Percentiles rank a stretch among this genome's conserved stretches.
Conservation (phyloP, 2,113 vertebrate genomes). For the Oryzias curvinotus region DNA sequence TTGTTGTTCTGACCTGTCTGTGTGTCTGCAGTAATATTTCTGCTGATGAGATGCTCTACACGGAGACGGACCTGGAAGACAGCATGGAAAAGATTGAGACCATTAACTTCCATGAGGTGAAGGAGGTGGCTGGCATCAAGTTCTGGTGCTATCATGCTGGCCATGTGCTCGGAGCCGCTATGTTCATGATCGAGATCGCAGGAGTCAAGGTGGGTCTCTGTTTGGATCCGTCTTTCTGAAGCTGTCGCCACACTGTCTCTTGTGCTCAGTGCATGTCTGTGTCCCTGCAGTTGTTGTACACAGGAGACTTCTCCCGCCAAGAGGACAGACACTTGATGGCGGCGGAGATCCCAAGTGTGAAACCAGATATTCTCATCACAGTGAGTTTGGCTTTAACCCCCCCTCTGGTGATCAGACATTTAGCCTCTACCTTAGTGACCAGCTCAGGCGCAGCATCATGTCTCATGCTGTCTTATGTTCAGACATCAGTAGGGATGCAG, state of each 20-base stretch:
- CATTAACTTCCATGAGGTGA: constrained; percentile 99
- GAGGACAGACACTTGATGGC: constrained; percentile 98
- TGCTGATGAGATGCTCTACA: constrained; percentile 98
- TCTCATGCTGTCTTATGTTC: too few relatives aligned
- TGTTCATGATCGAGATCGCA: constrained; percentile 99
- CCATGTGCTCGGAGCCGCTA: constrained; percentile 94
- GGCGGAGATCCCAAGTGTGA: constrained; percentile 97
- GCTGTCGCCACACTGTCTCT: not conserved
- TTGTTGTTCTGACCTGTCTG: too few relatives aligned
- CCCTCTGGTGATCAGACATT: not conserved
- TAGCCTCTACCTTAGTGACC: too few relatives aligned
- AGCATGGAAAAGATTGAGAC: constrained; percentile 99
- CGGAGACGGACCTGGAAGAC: constrained; percentile 95
- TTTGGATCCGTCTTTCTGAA: not conserved
- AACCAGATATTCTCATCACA: constrained; percentile 96
- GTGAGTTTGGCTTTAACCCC: constrained; percentile 62
- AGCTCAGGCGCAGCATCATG: too few relatives aligned
- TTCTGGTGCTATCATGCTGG: constrained; percentile 98
- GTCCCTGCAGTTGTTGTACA: constrained; percentile 85
- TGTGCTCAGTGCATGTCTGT: not conserved
- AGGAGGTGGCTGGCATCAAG: constrained; percentile 97
- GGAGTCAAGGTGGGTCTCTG: constrained; percentile 82
- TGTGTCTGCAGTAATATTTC: constrained; percentile 88
- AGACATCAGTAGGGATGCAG: too few relatives aligned
- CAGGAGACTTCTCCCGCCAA: constrained; percentile 97